Base-by-base conservation (phyloP, 2,888 invertebrate species). In the Eupeodes latifasciatus region DNA sequence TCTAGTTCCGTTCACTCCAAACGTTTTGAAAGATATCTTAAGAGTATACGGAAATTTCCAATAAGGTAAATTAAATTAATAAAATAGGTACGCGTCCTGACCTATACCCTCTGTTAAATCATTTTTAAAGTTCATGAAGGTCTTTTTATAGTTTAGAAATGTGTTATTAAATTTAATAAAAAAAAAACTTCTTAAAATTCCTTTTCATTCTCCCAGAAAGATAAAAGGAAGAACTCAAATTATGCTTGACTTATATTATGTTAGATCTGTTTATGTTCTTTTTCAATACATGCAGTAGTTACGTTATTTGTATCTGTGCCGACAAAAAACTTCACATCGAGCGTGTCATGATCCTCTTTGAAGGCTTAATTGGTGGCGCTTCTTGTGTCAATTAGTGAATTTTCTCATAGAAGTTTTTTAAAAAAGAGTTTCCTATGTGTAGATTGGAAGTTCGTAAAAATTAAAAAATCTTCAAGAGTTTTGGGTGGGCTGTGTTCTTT, bases 331-430 rank as follows among this genome's bases (percentile, higher is more conserved):
- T 3, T 14, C 4, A 4, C 49, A 57, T 16, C 27, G 5, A 62
- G 34, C 71, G 36, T 27, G 76, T 80, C 64, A 83, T 74, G 19
- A 27, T 55, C 57, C 53, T 36, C n/a, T 47, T 85, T 57, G 85
- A 81, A 77, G 74, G 66, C 85, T 85, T 85, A 85, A 85, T 85
- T 78, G 81, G 77, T 78, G 81, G 85, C 81, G 85, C 81, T 76
- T 74, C 47, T 9, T 12, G 47, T 72, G 49, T 16, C 64, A 72
- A 62, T 76, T 81, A 78, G 59, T 55, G 71, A 69, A 27, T 49
- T 61, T 34, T 57, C 11, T 59, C 34, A 27, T 53, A 5, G 27
- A 27, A 27, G 34, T 12, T n/a, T 12, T 51, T n/a, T 44, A 61
- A 57, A 40, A 7, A 40, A 7, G 40, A 27, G 27, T 2, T 27